Conservation (phyloP, 2,888 invertebrate species). For the Hyposoter didymator region DNA sequence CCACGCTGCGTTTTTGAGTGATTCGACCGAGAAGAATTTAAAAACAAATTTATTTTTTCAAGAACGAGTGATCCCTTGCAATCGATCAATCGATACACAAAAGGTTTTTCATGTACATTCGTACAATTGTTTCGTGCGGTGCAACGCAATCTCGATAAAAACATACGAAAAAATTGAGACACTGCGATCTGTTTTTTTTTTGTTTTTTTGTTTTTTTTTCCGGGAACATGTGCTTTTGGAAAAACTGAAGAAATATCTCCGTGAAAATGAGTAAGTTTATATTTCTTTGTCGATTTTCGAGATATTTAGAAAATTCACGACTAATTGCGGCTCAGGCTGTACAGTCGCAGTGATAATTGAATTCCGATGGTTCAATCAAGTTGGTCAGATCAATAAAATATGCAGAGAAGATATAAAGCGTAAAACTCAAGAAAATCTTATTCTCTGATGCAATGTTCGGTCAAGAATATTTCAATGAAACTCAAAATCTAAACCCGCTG, state of each 20-base stretch:
- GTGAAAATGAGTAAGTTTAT: constrained; percentile 65
- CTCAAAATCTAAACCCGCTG: background rate
- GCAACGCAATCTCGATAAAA: constrained; percentile 9
- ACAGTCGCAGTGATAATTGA: background rate
- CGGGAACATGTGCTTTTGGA: constrained; percentile 55
- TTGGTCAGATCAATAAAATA: background rate
- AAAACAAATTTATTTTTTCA: background rate
- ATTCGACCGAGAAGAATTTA: background rate
- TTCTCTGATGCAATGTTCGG: background rate
- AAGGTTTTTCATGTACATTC: constrained; percentile 3
- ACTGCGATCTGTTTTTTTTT: background rate
- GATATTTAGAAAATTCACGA: background rate
- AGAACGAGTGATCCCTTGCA: background rate
- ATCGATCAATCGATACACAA: background rate
- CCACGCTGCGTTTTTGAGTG: background rate
- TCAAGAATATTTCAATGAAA: background rate
- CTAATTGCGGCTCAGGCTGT: background rate
- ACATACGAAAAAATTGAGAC: background rate
- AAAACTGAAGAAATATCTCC: constrained; percentile 49
- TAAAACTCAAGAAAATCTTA: background rate
- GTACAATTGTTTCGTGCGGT: constrained; percentile 51
- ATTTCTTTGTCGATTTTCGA: constrained; percentile 9
- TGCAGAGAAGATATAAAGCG: background rate
- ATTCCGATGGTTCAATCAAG: background rate
- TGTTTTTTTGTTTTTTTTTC: background rate